These are phyloP conservation scores for Thymelicus lineola DNA, from an alignment of 2,888 invertebrate genomes.

Conservation along the genomic window DNA sequence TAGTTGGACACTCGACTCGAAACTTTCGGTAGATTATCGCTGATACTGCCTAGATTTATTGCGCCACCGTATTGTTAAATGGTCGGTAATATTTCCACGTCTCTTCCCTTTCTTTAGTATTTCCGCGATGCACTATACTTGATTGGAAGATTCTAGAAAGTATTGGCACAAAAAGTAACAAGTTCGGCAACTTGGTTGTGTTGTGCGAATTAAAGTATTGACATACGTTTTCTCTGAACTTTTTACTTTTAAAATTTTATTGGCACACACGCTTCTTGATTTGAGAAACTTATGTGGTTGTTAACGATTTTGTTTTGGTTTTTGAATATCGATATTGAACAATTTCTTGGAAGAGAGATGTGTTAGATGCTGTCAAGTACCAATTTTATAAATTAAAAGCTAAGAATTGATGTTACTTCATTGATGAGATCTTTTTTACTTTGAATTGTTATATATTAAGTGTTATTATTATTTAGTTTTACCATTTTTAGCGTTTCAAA, in stretches of 20 bases:
- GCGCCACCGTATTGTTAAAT: slow-evolving; percentile 57
- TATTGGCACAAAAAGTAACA: slow-evolving; percentile 23
- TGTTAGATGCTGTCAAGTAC: too few species aligned
- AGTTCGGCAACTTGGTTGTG: slow-evolving; percentile 17
- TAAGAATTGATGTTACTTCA: too few species aligned
- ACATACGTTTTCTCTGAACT: slow-evolving; percentile 11
- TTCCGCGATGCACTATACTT: slow-evolving; percentile 34
- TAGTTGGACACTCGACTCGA: slow-evolving; percentile 60
- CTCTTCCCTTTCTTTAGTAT: slow-evolving; percentile 40
- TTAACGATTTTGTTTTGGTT: neutral
- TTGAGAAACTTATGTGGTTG: neutral
- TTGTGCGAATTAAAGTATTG: slow-evolving; percentile 32
- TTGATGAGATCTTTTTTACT: too few species aligned
- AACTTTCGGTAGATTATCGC: slow-evolving; percentile 66
- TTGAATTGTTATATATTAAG: too few species aligned
- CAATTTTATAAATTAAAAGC: too few species aligned
- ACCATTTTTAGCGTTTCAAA: too few species aligned
- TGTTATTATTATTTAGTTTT: too few species aligned
- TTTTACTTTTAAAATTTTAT: slow-evolving; percentile 5
- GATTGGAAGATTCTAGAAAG: slow-evolving; percentile 31
- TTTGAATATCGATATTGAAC: neutral
- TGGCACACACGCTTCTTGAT: neutral
- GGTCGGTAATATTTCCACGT: slow-evolving; percentile 53
- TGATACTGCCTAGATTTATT: slow-evolving; percentile 66
- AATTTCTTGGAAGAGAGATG: neutral